Conservation (phyloP, 2,888 invertebrate genomes). For the Ceramica pisi region DNA sequence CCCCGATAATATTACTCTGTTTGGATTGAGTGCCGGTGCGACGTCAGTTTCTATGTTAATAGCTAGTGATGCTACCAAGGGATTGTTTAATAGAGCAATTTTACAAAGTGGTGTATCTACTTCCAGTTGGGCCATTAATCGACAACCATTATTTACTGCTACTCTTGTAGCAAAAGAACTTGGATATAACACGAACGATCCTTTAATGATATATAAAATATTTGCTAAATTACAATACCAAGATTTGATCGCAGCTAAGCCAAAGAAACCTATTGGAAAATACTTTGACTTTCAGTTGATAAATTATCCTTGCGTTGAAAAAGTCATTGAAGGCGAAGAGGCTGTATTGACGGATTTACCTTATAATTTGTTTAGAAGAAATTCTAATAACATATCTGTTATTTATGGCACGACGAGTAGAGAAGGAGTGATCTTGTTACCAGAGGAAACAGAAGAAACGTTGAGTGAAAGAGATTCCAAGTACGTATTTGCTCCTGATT, state of each 20-base stretch:
- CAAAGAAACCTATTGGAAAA: conserved; percentile 24
- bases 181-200: conserved; percentile 6
- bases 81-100: conserved; percentile 59
- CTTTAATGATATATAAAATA: conserved; percentile 64
- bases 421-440: conserved; percentile 76
- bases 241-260: conserved; percentile 63
- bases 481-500: conserved; percentile 76
- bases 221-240: conserved; percentile 71
- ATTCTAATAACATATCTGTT: conserved; percentile 64
- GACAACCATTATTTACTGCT: conserved; percentile 27
- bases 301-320: conserved; percentile 79
- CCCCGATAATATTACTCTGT: conserved; percentile 79
- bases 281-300: conserved; percentile 74
- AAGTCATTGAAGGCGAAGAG: conserved; percentile 73
- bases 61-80: conserved; percentile 72
- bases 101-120: conserved; percentile 25
- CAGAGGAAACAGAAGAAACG: conserved; percentile 68
- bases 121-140: conserved; percentile 30
- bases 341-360: conserved; percentile 77
- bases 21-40: conserved; percentile 83
- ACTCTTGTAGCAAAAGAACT: conserved; percentile 25
- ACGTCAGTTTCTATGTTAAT: conserved; percentile 74
- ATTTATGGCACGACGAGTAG: conserved; percentile 75
- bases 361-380: conserved; percentile 72
- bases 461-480: conserved; percentile 69